Evolutionary conservation across 1,140 invertebrate genomes (phyloP).

Genomic region (Meloidogyne floridensis): DNA sequence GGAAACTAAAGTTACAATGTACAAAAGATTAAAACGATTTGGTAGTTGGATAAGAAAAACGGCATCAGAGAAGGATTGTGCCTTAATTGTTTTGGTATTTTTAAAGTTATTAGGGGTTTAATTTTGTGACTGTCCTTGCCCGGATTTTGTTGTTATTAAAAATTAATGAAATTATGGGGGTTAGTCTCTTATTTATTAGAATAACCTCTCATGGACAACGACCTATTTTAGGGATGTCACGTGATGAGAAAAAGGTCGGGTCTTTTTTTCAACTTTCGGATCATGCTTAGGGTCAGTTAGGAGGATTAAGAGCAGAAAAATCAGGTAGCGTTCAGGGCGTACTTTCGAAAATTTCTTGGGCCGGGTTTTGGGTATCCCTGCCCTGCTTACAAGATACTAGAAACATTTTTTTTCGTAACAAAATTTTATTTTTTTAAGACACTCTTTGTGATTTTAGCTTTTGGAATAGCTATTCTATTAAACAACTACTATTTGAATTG

Average conservation of each 20-base stretch:
- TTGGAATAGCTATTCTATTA: conserved; percentile 50
- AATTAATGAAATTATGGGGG: neutral
- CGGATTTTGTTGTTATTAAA: neutral
- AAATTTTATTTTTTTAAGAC: conserved; percentile 48
- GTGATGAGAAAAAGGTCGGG: no score
- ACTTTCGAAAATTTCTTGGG: no score
- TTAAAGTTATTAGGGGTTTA: neutral
- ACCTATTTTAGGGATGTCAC: no score
- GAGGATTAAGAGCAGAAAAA: no score
- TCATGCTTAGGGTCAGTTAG: no score
- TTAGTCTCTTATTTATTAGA: no score
- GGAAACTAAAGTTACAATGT: conserved; percentile 49
- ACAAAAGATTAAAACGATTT: conserved; percentile 41
- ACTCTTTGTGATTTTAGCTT: conserved; percentile 51
- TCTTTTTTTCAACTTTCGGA: no score
- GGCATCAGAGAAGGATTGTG: conserved; percentile 49
- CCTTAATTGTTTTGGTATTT: conserved; percentile 54
- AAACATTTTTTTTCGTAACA: neutral
- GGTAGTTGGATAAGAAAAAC: conserved; percentile 40
- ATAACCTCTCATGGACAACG: no score
- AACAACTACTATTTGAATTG: conserved; percentile 47
- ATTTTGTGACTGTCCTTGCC: no score
- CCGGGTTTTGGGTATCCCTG: no score
- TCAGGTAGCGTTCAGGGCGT: no score
- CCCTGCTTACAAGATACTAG: neutral